Percentiles rank a stretch among this genome's conserved stretches.
Evolutionary conservation across 2,888 invertebrate species (phyloP).

Genomic region (Agrotis segetum): DNA sequence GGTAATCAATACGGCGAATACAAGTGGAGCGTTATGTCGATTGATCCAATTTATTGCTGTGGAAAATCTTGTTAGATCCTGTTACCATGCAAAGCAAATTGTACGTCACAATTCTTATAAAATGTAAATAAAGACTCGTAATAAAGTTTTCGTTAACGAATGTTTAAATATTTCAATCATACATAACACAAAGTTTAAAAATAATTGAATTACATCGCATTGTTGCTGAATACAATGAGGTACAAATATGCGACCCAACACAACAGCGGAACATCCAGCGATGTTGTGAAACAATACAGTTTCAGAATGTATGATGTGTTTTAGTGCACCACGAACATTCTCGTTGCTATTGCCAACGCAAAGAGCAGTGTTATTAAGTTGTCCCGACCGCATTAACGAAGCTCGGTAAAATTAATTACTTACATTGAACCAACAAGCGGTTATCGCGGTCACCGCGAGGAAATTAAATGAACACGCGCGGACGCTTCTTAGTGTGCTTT

Average conservation of each 20-base stretch:
- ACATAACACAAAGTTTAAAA: constrained; percentile 10
- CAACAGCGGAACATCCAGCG: constrained; percentile 28
- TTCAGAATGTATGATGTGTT: constrained; percentile 57
- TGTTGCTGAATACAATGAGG: constrained; percentile 34
- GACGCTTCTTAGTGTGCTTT: constrained; percentile 71
- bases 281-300: constrained; percentile 59
- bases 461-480: constrained; percentile 82
- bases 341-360: constrained; percentile 50
- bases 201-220: constrained; percentile 21
- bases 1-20: constrained; percentile 26
- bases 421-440: constrained; percentile 83
- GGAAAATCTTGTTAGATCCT: background rate
- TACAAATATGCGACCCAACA: constrained; percentile 31
- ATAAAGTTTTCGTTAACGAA: background rate
- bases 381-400: constrained; percentile 76
- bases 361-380: constrained; percentile 75
- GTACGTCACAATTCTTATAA: background rate
- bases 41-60: constrained; percentile 7
- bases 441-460: constrained; percentile 81
- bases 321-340: constrained; percentile 50
- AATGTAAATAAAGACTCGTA: background rate
- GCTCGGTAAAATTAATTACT: constrained; percentile 85
- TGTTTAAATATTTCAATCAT: constrained; percentile 7
- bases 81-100: background rate
- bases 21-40: constrained; percentile 12